Percentiles rank a stretch among this genome's conserved stretches.
These are phyloP conservation scores for Heteromyza rotundicornis DNA, from an alignment of 2,888 invertebrate genomes.

Conservation along the genomic window DNA sequence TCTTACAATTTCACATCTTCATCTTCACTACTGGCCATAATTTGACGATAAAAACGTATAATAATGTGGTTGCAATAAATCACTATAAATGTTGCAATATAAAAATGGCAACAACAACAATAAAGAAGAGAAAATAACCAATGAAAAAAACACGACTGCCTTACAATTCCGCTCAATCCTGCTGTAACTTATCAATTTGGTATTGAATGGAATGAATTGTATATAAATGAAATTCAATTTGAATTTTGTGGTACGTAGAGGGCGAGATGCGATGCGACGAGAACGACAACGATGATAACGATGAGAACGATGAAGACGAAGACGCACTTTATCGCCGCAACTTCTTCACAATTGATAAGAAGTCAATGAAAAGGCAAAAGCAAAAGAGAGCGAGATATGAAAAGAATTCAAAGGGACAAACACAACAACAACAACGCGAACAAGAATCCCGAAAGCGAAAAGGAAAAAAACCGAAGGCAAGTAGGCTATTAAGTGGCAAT, in stretches of 20 bases:
- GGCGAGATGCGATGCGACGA: neutral
- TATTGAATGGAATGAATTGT: constrained; percentile 3
- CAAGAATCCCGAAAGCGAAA: too few relatives aligned
- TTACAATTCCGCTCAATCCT: neutral
- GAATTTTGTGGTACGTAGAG: constrained; percentile 6
- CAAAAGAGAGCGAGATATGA: neutral
- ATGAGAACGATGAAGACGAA: neutral
- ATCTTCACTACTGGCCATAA: too few relatives aligned
- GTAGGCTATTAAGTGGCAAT: constrained; percentile 4
- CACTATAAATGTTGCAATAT: constrained; percentile 3
- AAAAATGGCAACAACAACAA: neutral
- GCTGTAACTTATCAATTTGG: constrained; percentile 7
- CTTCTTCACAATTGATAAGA: neutral
- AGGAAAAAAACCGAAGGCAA: neutral
- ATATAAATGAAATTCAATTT: constrained; percentile 32
- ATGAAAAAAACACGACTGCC: neutral
- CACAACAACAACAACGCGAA: neutral
- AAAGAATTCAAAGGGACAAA: neutral
- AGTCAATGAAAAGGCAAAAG: constrained; percentile 5
- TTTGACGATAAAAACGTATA: neutral
- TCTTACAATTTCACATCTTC: too few relatives aligned
- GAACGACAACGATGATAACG: neutral
- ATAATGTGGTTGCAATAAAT: neutral
- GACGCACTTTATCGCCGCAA: neutral
- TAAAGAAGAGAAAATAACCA: neutral